phyloP scores from a whole-genome alignment of 1,140 invertebrate species.

The Solenopsis invicta region DNA sequence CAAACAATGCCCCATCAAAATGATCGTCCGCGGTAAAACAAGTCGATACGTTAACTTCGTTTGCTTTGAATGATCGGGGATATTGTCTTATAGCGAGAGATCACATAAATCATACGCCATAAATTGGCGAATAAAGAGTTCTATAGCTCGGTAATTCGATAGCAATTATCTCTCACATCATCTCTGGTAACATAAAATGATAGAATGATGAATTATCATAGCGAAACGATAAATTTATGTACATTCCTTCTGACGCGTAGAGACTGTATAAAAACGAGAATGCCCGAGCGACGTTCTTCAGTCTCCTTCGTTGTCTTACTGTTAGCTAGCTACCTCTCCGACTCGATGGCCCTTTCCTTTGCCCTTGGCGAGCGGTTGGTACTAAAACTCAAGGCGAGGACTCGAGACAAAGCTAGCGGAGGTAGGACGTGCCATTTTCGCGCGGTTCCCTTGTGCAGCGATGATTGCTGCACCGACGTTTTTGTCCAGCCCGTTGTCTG shows the following conservation, averaged over 20 bases:
- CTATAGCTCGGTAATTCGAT: background rate
- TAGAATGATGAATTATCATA: background rate
- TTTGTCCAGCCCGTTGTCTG: conserved; percentile 51
- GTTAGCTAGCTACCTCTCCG: background rate
- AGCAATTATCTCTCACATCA: background rate
- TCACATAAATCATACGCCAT: background rate
- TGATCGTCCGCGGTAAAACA: conserved; percentile 20
- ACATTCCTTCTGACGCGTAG: background rate
- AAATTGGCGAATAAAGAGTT: background rate
- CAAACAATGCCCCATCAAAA: conserved; percentile 23
- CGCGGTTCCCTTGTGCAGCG: conserved; percentile 47
- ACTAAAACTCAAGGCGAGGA: conserved; percentile 32
- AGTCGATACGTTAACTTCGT: background rate
- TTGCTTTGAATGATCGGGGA: background rate
- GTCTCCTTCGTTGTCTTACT: conserved; percentile 3
- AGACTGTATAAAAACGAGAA: background rate
- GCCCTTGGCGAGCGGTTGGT: conserved; percentile 24
- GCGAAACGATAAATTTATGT: background rate
- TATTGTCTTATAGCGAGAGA: background rate
- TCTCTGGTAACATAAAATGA: background rate
- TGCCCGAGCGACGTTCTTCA: background rate
- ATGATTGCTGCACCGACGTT: conserved; percentile 67
- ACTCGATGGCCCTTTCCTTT: background rate
- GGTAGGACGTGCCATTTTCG: conserved; percentile 52
- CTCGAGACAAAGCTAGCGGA: conserved; percentile 50